Evolutionary conservation across 2,888 invertebrate genomes (phyloP), one percentile per base, ranked within the genome.

Genomic region (Achlya flavicornis): DNA sequence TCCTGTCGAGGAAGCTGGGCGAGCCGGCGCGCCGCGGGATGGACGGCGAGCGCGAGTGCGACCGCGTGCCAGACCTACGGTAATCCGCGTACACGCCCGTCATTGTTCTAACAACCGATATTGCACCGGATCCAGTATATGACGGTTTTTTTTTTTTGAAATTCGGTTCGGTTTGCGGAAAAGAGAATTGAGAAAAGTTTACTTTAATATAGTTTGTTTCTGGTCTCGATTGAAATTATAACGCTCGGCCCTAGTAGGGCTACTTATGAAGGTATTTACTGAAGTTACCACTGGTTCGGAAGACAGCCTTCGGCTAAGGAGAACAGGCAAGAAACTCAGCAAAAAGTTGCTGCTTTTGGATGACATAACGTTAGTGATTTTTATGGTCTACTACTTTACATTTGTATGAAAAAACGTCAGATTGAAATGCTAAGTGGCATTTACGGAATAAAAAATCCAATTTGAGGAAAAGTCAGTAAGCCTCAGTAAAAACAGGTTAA

Each of bases 21-120:
- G 98, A 98, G 58, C 98, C 98, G 77, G 97, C 96, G 68, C 98
- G 95, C 65, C 98, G 94, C 62, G 98, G 98, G 87, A 98, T 98
- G 66, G 98, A 98, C n/a, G 96, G 97, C 67, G 97, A 97, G 68
- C 97, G 94, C 65, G 96, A 96, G 73, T 96, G 94, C 64, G 83
- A 75, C 86, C 85, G 80, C 71, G 85, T 85, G 78, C 86, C 91
- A 85, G 90, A 89, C 87, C 94, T 93, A 87, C 90, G 93, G 88
- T 93, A 93, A 88, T 92, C 93, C 81, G 86, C 93, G 90, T 93
- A 93, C 86, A 93, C 93, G 86, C 93, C 93, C 85, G 92, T 92
- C 91, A 93, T 93, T 80, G 91, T 92, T 86, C 93, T 93, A 87
- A 74, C 75, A 64, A 64, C 62, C 41, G 57, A 61, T 66, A 63